Evolutionary conservation across 1,140 invertebrate genomes (phyloP), one percentile per base, ranked within the genome.

Genomic region (Atta texana): DNA sequence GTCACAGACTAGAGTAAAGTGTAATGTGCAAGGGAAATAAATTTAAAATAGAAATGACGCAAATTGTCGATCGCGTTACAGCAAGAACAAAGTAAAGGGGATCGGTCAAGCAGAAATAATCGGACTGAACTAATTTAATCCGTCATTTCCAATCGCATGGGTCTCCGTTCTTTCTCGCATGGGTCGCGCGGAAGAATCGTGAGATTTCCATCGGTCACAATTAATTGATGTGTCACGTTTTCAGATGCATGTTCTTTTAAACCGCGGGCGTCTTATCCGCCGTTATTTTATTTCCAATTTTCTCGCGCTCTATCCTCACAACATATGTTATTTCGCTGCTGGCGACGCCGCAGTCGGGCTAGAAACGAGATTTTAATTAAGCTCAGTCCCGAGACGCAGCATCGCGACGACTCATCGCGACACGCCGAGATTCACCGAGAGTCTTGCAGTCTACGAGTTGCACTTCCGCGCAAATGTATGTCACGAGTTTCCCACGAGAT

Each of bases 401-500:
- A 84, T 84, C 85, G 55, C 53, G 31, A 7, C 49, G 74, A 51
- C 77, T 78, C 89, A 85, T 89, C 85, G 66, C 64, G 64, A 34
- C 66, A 39, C 66, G 66, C 39, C 66, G 39, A 87, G 85, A 84
- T 59, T 74, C 88, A 78, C 53, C 53, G 78, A 57, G 86, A 85
- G 76, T 72, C 85, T 72, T 64, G 78, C 44, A 44, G 44, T 85
- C 82, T 85, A 78, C 72, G 84, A 87, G 59, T 69, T 81, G 88
- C 87, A 91, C 90, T 91, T 92, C 90, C 92, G 91, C 87, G 92
- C 84, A 87, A 91, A 94, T 93, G 92, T 94, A 89, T 94, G 93
- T 89, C 92, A 92, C 87, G 90, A 80, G 92, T 93, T 94, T 94
- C 93, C 92, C 93, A 94, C 93, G 93, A 89, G 92, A 90, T 89